Conservation (phyloP, 2,888 invertebrate genomes). For the Luffia ferchaultella region DNA sequence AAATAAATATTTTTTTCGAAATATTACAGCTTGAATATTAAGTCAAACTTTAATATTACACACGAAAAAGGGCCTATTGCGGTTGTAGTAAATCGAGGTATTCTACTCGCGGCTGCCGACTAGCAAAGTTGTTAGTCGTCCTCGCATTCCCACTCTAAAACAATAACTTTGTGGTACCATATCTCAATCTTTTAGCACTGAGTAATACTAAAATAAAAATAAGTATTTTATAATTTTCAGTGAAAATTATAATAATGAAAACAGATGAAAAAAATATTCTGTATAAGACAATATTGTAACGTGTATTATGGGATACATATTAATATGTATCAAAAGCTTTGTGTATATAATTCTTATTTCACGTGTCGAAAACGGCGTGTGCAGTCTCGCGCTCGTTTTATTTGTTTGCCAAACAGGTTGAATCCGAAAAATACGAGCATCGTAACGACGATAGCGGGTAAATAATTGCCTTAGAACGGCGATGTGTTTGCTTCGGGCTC, state of each 20-base stretch:
- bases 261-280: background rate
- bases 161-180: no score
- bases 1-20: no score
- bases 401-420: background rate
- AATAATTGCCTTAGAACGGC: conserved; percentile 23
- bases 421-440: conserved; percentile 8
- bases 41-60: no score
- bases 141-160: no score
- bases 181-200: no score
- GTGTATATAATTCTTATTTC: background rate
- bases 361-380: background rate
- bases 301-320: background rate
- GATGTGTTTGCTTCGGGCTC: conserved; percentile 20
- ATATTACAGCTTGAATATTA: no score
- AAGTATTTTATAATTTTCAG: background rate
- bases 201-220: background rate
- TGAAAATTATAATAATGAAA: background rate
- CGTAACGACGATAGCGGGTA: conserved; percentile 15
- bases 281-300: background rate
- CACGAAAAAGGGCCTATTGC: no score
- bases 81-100: no score
- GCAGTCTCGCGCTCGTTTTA: no score
- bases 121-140: no score
- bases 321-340: background rate
- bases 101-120: no score